Evolutionary conservation across 2,797 vertebrate species (phyloP), one percentile per base, ranked within the genome.

Genomic region (Aythya fuligula): DNA sequence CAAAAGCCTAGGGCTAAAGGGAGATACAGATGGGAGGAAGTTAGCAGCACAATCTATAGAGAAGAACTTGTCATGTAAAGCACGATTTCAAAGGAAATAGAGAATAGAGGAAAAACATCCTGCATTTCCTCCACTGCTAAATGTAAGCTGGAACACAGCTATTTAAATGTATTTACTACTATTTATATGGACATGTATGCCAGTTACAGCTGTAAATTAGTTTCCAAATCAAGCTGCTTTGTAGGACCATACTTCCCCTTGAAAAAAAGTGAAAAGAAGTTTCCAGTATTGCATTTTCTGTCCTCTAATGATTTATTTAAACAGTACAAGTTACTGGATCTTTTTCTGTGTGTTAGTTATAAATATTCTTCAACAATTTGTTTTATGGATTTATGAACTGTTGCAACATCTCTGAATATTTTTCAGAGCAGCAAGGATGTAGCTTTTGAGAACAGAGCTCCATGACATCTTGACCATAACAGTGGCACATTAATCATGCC

Each of bases 11-110:
- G 8, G 89, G 94, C 93, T 91, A 96, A 87, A 89, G 78, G 41
- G 79, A 95, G 76, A 94, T 81, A 89, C 62, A 91, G 91, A 94
- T 81, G 69, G 93, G 51, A 96, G 84, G 93, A 94, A 96, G 82
- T 93, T 94, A 93, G 69, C 72, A 60, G 92, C 92, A 89, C 87
- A 87, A 86, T 92, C 92, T 94, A 67, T 8, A n/a, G 73, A 95
- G 45, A 83, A 75, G 93, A 95, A 92, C 89, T 96, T 53, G 8
- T 83, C 81, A 87, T 62, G 62, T 71, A 89, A 91, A 93, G 85
- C 65, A 62, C 75, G 67, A 43, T 67, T 94, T 86, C 91, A 93
- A 91, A 95, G 87, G 96, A 96, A 96, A 93, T 91, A 92, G 86
- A 93, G 41, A 66, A 77, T 21, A 87, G 24, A 76, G 69, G 21